A percentile compares a stretch with the other conserved stretches of the same genome.
phyloP scores from a whole-genome alignment of 2,113 vertebrate genomes.

The Cyprinodon tularosa region DNA sequence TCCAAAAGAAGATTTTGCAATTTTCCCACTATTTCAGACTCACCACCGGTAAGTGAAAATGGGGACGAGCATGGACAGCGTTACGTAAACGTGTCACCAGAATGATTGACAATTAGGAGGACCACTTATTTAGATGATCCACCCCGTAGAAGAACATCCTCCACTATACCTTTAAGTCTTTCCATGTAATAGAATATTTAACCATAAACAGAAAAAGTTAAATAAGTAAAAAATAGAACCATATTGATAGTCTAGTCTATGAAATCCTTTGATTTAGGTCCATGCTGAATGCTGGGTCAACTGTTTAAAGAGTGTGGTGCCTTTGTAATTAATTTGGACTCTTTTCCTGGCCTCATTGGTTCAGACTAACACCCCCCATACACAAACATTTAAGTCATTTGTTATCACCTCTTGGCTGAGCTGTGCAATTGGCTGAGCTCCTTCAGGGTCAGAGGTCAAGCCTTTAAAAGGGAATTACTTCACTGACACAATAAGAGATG shows the following conservation, averaged over 20 bases:
- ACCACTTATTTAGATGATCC: too few species aligned
- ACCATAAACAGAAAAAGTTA: neutral
- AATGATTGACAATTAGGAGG: too few species aligned
- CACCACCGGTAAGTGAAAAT: too few species aligned
- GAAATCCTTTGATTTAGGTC: neutral
- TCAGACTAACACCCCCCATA: neutral
- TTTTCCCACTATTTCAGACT: too few species aligned
- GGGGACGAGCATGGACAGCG: too few species aligned
- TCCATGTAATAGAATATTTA: slow-evolving; percentile 53
- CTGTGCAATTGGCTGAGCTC: slow-evolving; percentile 64
- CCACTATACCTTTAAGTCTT: slow-evolving; percentile 5
- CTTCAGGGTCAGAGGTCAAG: slow-evolving; percentile 71
- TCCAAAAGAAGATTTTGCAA: too few species aligned
- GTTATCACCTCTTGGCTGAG: slow-evolving; percentile 67
- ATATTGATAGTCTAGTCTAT: neutral
- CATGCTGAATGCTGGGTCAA: neutral
- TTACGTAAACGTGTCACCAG: too few species aligned
- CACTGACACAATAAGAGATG: slow-evolving; percentile 83
- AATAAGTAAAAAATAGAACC: neutral
- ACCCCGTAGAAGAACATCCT: too few species aligned
- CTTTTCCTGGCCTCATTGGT: slow-evolving; percentile 25
- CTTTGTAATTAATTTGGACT: slow-evolving; percentile 29
- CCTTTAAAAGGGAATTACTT: slow-evolving; percentile 83
- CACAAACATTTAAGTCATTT: slow-evolving; percentile 49
- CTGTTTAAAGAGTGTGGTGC: neutral